These are phyloP conservation scores for Eurystomus gularis DNA, from an alignment of 2,113 vertebrate genomes.

Conservation along the genomic window DNA sequence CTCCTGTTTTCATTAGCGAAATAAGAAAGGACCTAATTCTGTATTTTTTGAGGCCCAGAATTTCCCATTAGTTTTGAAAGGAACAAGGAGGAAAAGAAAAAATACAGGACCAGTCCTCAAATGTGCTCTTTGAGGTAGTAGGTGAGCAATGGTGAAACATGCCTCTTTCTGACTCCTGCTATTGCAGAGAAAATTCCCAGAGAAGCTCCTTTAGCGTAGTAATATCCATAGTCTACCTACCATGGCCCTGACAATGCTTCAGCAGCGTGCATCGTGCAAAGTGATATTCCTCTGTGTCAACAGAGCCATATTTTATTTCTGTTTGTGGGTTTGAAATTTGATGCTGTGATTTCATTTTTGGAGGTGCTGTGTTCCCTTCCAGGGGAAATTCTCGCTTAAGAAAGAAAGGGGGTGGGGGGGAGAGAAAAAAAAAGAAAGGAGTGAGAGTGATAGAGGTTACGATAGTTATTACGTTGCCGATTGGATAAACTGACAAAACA, in stretches of 20 bases:
- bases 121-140: not conserved
- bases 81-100: not conserved
- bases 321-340: not conserved
- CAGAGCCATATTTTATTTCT: slow-evolving; percentile 26
- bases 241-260: not conserved
- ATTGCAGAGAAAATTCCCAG: not conserved
- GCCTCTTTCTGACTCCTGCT: not conserved
- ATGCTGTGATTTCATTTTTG: slow-evolving; percentile 39
- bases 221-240: not conserved
- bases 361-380: slow-evolving; percentile 39
- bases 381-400: not conserved
- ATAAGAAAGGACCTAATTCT: not conserved
- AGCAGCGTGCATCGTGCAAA: not conserved
- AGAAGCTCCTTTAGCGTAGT: not conserved
- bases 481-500: slow-evolving; percentile 69
- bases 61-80: not conserved
- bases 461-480: slow-evolving; percentile 65
- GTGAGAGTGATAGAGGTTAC: slow-evolving; percentile 37
- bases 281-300: slow-evolving; percentile 1
- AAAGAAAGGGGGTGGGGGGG: not conserved
- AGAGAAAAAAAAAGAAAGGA: not conserved
- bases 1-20: not conserved
- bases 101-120: not conserved
- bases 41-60: not conserved
- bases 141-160: not conserved